Base-by-base conservation (phyloP, 2,888 invertebrate species). In the Xanthia togata region DNA sequence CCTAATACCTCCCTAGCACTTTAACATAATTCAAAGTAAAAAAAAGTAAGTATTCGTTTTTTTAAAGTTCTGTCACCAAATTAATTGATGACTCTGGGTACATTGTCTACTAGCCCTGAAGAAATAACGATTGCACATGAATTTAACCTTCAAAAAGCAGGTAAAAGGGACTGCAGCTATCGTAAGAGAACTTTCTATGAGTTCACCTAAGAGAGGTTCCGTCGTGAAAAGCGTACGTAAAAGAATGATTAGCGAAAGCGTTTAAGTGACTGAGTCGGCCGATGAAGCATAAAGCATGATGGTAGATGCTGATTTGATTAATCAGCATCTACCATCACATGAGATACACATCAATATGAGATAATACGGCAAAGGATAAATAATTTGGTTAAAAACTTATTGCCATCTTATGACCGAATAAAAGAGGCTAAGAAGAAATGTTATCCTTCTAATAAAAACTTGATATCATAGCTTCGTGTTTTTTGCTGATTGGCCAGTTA, bases 211-310 rank as follows among this genome's bases (percentile, higher is more conserved):
- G 44, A 47, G 64, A 64, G 64, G 64, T 64, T 47, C 64, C 17
- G 35, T 44, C 26, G 47, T 64, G 44, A 64, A 64, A 64, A 64
- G 44, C 44, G 64, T 44, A 44, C 26, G 23, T 35, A 31, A 47
- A 65, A 50, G 6, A 67, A 53, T 53, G 31, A 50, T 59, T 31
- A 60, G 23, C 44, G 35, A 62, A 35, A 47, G n/a, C 47, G 35
- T 62, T 70, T 35, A 50, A 62, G 60, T 70, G 62, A 50, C 70
- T 60, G 70, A 35, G 44, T 60, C 31, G 62, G 50, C 70, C 62
- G 59, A 70, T 62, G 47, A 70, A 59, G 69, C 57, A 59, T 20
- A 59, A 44, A 70, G 70, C 59, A 70, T 70, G 70, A 70, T 70
- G 12, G 70, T 59, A 70, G 57, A 59, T 44, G 70, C 59, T 70